Base-by-base conservation (phyloP, 1,140 invertebrate species). In the Drosophila arawakana region DNA sequence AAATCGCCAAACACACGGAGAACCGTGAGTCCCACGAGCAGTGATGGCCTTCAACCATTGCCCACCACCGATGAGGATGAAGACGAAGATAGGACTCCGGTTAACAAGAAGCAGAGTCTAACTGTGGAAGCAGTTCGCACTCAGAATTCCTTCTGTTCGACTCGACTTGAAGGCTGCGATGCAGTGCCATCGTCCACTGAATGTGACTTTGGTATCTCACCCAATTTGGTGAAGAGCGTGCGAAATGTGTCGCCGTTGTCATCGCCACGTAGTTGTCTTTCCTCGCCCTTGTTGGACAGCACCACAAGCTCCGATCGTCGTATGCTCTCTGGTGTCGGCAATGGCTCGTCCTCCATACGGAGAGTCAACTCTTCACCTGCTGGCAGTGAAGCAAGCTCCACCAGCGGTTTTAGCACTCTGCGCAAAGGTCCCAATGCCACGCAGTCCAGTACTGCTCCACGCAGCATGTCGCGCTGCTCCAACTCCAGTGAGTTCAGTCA, bases 401-500 rank as follows among this genome's bases (percentile, higher is more conserved):
- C 79, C 1, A 76, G 84, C 25, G 78, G 82, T 5, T 75, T 61
- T 2, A 76, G 43, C 52, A 57, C 66, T 34, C 5, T 47, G 37
- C 39, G 69, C 8, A 54, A 60, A 57, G 35, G 18, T 10, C 7
- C 30, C 15, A 50, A 50, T 50, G 62, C 65, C 2, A 69, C 44
- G 0, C 71, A 73, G 34, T 21, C 70, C 7, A 61, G 34, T n/a
- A 37, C 8, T 2, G 47, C 63, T 1, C 63, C 70, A 3, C 82
- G 91, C 35, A 85, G 79, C 21, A 68, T 76, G 7, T 92, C 91
- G 0, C 90, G 91, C 10, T 90, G 82, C 18, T 92, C 91, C 11
- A 92, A 81, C 59, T 83, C 80, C n/a, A 92, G 91, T 60, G 91
- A 92, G 74, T 92, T 92, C n/a, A 92, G 89, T 30, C 91, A 92